Conservation (phyloP, 2,113 vertebrate species). For the Cranoglanis bouderius region DNA sequence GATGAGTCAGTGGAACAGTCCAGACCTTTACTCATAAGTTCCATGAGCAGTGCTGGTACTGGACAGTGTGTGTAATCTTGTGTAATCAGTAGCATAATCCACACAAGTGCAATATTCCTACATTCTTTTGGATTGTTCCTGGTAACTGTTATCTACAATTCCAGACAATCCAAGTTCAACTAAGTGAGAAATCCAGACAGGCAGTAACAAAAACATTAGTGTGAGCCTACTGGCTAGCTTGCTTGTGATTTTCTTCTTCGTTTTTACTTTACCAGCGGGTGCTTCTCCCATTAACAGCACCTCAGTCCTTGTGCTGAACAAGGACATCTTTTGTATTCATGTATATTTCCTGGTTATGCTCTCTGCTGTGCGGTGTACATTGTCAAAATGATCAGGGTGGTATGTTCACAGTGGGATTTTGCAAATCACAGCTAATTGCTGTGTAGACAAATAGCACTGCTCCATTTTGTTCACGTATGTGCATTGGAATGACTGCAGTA, state of each 20-base stretch:
- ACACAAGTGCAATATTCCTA: background rate
- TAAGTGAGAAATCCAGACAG: background rate
- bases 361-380: conserved; percentile 14
- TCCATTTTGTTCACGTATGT: no score
- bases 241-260: background rate
- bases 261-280: background rate
- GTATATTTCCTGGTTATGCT: background rate
- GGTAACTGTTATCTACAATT: background rate
- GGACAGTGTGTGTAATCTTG: background rate
- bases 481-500: no score
- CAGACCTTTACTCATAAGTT: background rate
- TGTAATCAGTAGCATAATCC: background rate
- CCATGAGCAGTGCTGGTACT: background rate
- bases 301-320: background rate
- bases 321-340: background rate
- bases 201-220: background rate
- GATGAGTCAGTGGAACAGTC: background rate
- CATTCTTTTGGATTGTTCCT: background rate
- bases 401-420: conserved; percentile 2
- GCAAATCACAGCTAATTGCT: conserved; percentile 41
- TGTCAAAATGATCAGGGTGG: conserved; percentile 16
- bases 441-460: conserved; percentile 16
- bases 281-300: background rate
- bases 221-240: background rate
- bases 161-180: background rate